Percentiles rank a stretch among this genome's conserved stretches.
Evolutionary conservation across 1,140 invertebrate genomes (phyloP).

Genomic region (Zaprionus inermis): DNA sequence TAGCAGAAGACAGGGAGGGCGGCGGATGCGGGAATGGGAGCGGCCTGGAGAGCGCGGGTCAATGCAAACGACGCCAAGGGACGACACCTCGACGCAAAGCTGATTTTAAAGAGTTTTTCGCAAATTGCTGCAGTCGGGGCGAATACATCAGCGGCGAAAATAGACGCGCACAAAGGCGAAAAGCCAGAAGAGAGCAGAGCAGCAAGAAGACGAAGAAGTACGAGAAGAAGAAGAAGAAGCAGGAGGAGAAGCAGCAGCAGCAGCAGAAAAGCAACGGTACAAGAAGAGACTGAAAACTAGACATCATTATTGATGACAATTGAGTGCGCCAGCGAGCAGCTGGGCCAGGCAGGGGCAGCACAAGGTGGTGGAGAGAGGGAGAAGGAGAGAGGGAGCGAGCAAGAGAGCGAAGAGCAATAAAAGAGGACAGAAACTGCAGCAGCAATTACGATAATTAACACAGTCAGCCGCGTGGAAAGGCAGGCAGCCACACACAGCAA

Average conservation of each 20-base stretch:
- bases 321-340: slow-evolving; percentile 78
- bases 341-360: slow-evolving; percentile 30
- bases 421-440: slow-evolving; percentile 40
- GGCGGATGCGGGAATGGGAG: no score
- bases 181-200: slow-evolving; percentile 28
- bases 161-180: slow-evolving; percentile 55
- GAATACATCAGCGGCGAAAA: slow-evolving; percentile 78
- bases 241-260: slow-evolving; percentile 25
- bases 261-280: slow-evolving; percentile 47
- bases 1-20: slow-evolving; percentile 29
- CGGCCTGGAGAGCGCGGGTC: no score
- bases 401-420: slow-evolving; percentile 22
- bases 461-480: slow-evolving; percentile 49
- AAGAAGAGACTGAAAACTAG: slow-evolving; percentile 67
- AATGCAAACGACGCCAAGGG: neutral
- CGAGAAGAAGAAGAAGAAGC: slow-evolving; percentile 24
- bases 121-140: slow-evolving; percentile 72
- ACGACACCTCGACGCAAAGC: slow-evolving; percentile 52
- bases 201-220: slow-evolving; percentile 12
- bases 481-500: slow-evolving; percentile 30
- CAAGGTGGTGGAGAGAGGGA: no score
- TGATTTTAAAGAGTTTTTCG: slow-evolving; percentile 64
- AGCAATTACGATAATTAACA: slow-evolving; percentile 82
- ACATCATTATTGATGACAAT: slow-evolving; percentile 84
- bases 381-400: slow-evolving; percentile 15